These are phyloP conservation scores for Caradrina kadenii DNA, from an alignment of 2,888 invertebrate genomes.

Conservation along the genomic window DNA sequence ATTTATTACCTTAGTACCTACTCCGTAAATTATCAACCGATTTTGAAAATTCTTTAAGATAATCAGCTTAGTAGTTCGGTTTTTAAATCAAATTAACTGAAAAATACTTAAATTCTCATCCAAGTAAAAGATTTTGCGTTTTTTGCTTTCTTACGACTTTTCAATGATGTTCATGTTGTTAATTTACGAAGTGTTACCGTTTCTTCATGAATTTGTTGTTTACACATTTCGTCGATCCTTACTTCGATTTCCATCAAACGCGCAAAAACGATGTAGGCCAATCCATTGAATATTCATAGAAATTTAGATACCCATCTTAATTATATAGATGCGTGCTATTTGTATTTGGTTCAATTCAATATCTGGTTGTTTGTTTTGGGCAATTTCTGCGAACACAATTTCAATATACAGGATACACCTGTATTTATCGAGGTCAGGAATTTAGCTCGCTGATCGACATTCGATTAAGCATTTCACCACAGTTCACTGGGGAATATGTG, in stretches of 20 bases:
- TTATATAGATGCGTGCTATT: conserved; percentile 5
- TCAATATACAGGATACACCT: conserved; percentile 14
- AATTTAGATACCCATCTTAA: conserved; percentile 24
- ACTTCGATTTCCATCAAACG: conserved; percentile 10
- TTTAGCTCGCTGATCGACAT: conserved; percentile 53
- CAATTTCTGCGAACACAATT: conserved; percentile 18
- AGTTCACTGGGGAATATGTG: background rate
- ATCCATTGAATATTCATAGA: conserved; percentile 27
- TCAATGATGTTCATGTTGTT: too few species aligned
- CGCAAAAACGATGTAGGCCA: conserved; percentile 8
- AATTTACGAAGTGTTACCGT: too few species aligned
- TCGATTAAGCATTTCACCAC: conserved; percentile 31
- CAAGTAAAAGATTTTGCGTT: too few species aligned
- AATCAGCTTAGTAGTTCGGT: too few species aligned
- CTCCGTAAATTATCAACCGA: too few species aligned
- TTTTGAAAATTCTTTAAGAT: too few species aligned
- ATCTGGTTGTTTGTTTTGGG: conserved; percentile 26
- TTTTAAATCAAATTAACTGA: too few species aligned
- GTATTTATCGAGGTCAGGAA: conserved; percentile 30
- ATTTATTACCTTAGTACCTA: too few species aligned
- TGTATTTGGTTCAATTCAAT: conserved; percentile 22
- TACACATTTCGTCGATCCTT: background rate
- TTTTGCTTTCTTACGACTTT: too few species aligned
- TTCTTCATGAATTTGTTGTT: background rate
- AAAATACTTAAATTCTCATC: too few species aligned